A percentile compares a stretch with the other conserved stretches of the same genome.
Conservation (phyloP, 2,113 vertebrate genomes). For the Corydoras maculifer region DNA sequence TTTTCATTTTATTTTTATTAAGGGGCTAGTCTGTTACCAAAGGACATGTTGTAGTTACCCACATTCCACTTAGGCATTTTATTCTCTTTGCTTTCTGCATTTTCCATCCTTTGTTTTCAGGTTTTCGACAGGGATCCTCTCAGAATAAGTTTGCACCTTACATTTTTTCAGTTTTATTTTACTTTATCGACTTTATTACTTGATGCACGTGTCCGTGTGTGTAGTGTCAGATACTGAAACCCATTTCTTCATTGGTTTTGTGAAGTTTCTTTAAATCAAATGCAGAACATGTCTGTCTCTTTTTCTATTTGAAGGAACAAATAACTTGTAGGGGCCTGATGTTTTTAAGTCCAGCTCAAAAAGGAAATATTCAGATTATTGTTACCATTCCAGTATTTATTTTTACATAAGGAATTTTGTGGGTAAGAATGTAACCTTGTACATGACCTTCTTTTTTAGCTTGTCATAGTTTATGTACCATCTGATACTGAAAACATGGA, state of each 20-base stretch:
- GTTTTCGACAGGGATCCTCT: conserved; percentile 42
- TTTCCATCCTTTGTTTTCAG: neutral
- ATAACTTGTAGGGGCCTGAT: conserved; percentile 14
- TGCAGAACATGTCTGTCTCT: conserved; percentile 64
- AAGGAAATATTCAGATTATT: conserved; percentile 63
- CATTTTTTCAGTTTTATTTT: neutral
- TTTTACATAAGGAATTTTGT: conserved; percentile 79
- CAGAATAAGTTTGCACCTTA: neutral
- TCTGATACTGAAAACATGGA: too few relatives aligned
- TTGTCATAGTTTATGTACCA: conserved; percentile 20
- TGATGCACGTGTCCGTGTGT: conserved; percentile 48
- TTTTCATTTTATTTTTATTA: conserved; percentile 15
- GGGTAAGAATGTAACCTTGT: conserved; percentile 99
- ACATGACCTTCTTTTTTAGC: conserved; percentile 82
- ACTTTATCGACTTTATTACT: conserved; percentile 34
- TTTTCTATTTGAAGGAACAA: conserved; percentile 49
- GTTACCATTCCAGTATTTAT: conserved; percentile 97
- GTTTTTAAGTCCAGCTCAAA: conserved; percentile 42
- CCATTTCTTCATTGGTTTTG: too few relatives aligned
- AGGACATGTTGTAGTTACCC: conserved; percentile 42
- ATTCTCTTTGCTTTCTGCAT: neutral
- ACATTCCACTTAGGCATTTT: conserved; percentile 19
- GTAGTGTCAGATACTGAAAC: too few relatives aligned
- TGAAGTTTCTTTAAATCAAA: too few relatives aligned
- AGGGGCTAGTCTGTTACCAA: conserved; percentile 52